phyloP scores from a whole-genome alignment of 2,113 vertebrate genomes.

The Eubucco bourcierii region DNA sequence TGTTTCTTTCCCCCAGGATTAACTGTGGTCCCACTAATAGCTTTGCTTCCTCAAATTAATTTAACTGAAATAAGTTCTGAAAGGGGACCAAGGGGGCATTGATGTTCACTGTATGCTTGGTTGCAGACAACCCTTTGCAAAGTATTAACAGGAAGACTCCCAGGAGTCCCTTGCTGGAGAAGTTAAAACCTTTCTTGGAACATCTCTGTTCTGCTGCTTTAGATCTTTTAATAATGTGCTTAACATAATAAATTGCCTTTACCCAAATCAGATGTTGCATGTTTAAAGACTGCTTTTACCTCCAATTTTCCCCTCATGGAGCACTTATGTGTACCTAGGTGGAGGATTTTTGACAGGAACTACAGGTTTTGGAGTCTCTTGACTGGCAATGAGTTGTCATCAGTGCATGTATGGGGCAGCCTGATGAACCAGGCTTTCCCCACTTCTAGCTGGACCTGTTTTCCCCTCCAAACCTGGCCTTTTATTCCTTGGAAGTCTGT shows the following conservation, averaged over 20 bases:
- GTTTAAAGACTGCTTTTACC: neutral
- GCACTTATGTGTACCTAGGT: neutral
- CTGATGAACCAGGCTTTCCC: neutral
- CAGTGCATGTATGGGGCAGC: neutral
- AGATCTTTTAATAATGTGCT: constrained; percentile 34
- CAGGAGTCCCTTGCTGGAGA: constrained; percentile 33
- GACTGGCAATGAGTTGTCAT: neutral
- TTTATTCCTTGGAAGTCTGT: neutral
- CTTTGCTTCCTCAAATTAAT: constrained; percentile 47
- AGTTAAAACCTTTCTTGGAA: constrained; percentile 41
- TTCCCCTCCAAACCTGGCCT: neutral
- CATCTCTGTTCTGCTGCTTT: constrained; percentile 28
- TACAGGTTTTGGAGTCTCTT: neutral
- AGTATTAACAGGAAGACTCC: constrained; percentile 43
- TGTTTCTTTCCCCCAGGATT: constrained; percentile 58
- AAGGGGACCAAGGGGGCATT: constrained; percentile 23
- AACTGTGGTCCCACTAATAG: constrained; percentile 50
- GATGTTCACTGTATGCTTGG: neutral
- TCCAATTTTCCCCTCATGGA: neutral
- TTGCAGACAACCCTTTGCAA: neutral
- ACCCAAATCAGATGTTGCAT: neutral
- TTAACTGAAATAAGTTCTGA: neutral
- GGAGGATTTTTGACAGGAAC: neutral
- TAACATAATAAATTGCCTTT: constrained; percentile 56
- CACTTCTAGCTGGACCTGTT: neutral